phyloP scores from a whole-genome alignment of 2,797 vertebrate species.

The Buceros bicornis region DNA sequence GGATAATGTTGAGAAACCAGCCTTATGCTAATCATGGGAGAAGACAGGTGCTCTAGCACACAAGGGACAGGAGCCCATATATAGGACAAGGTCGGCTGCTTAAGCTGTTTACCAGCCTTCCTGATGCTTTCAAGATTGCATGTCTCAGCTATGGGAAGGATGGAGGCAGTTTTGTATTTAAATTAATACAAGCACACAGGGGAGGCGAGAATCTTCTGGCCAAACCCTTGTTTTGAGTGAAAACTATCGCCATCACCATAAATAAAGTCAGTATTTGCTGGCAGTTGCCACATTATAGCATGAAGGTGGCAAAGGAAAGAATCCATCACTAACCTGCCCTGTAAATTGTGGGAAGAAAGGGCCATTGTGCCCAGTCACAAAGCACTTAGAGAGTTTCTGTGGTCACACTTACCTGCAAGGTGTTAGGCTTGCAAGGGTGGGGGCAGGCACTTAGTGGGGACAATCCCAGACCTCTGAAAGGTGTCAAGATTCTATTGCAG shows the following conservation, averaged over 20 bases:
- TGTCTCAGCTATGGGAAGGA: neutral
- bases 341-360: neutral
- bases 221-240: neutral
- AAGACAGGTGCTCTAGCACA: neutral
- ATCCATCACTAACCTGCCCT: neutral
- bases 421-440: neutral
- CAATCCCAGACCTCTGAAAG: neutral
- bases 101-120: neutral
- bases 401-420: neutral
- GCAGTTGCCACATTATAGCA: neutral
- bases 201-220: neutral
- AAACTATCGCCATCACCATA: neutral
- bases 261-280: neutral
- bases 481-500: neutral
- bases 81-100: neutral
- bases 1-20: neutral
- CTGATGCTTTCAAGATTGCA: neutral
- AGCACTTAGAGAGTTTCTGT: neutral
- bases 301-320: neutral
- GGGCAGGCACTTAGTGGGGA: neutral
- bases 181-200: neutral
- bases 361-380: neutral
- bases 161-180: neutral
- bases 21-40: neutral
- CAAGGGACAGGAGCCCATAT: neutral